Conservation (phyloP, 2,113 vertebrate genomes). For the Willisornis vidua region DNA sequence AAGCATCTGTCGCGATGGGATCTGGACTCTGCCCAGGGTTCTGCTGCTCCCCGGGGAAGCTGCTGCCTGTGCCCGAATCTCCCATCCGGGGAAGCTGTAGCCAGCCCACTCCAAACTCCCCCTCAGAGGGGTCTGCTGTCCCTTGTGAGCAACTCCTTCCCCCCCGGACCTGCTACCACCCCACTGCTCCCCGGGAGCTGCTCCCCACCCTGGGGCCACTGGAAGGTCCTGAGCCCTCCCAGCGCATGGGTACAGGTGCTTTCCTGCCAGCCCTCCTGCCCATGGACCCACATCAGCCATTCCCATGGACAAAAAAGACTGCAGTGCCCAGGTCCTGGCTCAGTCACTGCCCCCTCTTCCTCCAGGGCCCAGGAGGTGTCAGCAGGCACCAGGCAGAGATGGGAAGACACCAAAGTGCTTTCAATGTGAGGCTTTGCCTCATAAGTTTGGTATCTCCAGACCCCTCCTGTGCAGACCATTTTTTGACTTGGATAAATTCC, state of each 20-base stretch:
- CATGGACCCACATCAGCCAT: not conserved
- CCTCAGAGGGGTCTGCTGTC: not conserved
- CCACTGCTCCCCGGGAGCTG: not conserved
- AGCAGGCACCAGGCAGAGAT: not conserved
- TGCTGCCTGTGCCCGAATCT: not conserved
- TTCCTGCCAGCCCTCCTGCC: not conserved
- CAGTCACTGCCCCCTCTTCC: not conserved
- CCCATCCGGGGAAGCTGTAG: not conserved
- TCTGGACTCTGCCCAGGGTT: not conserved
- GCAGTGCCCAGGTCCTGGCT: not conserved
- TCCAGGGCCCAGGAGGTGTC: rapidly evolving
- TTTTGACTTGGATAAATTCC: not conserved
- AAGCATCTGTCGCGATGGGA: not conserved
- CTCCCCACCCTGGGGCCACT: not conserved
- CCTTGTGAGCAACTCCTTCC: not conserved
- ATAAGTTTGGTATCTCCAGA: not conserved
- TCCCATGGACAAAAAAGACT: not conserved
- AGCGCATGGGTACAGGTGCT: rapidly evolving
- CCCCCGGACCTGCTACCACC: not conserved
- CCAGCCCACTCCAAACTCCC: not conserved
- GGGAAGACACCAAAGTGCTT: not conserved
- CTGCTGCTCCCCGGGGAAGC: not conserved
- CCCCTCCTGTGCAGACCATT: not conserved
- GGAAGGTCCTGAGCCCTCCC: not conserved
- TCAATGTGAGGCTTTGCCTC: not conserved